Conservation (phyloP, 2,888 invertebrate genomes). For the Malthinus seriepunctatus region DNA sequence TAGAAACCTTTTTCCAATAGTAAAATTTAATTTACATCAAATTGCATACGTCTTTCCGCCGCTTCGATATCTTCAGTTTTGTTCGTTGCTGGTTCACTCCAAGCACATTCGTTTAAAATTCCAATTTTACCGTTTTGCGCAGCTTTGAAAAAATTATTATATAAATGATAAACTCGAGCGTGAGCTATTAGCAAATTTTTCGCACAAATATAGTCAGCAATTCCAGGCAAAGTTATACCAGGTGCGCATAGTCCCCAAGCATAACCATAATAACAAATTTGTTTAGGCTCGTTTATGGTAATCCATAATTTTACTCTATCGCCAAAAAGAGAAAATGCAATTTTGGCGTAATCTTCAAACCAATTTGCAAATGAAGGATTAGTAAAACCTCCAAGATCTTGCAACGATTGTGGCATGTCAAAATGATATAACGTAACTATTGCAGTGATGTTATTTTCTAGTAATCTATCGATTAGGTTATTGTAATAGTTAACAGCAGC, state of each 20-base stretch:
- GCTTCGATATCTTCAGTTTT: constrained; percentile 56
- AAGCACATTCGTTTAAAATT: constrained; percentile 58
- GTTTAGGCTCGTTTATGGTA: constrained; percentile 58
- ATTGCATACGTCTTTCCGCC: constrained; percentile 57
- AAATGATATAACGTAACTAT: constrained; percentile 69
- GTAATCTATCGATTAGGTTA: constrained; percentile 60
- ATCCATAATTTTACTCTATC: constrained; percentile 54
- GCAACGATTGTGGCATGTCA: constrained; percentile 62
- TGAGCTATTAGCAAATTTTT: constrained; percentile 69
- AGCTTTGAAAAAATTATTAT: constrained; percentile 60
- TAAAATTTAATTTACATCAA: constrained; percentile 54
- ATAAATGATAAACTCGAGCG: constrained; percentile 65
- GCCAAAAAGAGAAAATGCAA: constrained; percentile 46
- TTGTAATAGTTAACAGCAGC: constrained; percentile 67
- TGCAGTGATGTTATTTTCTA: constrained; percentile 58
- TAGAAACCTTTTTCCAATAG: not conserved
- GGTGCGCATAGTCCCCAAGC: constrained; percentile 45
- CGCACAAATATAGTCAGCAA: constrained; percentile 64
- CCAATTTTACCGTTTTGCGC: constrained; percentile 57
- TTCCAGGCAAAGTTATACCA: constrained; percentile 52
- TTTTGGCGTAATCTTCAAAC: constrained; percentile 60
- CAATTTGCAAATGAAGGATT: constrained; percentile 43
- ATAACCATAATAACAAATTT: constrained; percentile 42
- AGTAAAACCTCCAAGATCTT: constrained; percentile 27
- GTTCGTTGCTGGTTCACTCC: constrained; percentile 56